Conservation (phyloP, 2,888 invertebrate genomes). For the Brenthis hecate region DNA sequence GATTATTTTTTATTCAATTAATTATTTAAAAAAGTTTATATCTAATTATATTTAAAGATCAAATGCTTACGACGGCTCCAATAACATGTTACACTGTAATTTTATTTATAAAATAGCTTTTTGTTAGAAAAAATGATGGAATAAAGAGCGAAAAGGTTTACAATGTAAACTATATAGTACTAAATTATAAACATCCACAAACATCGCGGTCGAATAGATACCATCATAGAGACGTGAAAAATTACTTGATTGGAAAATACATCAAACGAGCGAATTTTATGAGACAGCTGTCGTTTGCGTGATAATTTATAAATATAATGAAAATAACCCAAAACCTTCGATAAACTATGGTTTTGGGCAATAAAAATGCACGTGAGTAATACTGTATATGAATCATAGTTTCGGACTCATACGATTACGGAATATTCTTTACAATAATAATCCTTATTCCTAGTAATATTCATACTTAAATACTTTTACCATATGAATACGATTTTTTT, state of each 20-base stretch:
- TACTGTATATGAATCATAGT: too few relatives aligned
- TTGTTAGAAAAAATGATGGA: not conserved
- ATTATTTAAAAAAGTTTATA: too few relatives aligned
- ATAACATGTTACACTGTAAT: too few relatives aligned
- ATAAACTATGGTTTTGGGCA: not conserved
- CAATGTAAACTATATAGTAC: not conserved
- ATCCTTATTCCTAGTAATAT: too few relatives aligned
- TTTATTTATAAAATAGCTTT: not conserved
- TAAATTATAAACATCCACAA: not conserved
- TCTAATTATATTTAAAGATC: too few relatives aligned
- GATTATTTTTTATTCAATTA: too few relatives aligned
- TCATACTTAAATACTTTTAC: too few relatives aligned
- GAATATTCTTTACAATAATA: too few relatives aligned
- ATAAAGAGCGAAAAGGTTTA: not conserved
- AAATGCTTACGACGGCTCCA: too few relatives aligned
- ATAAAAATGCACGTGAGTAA: not conserved
- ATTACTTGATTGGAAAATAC: conserved; percentile 14
- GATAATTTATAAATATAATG: conserved; percentile 11
- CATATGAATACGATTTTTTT: too few relatives aligned
- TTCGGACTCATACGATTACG: too few relatives aligned
- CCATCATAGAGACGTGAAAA: conserved; percentile 9
- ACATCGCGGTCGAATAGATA: not conserved
- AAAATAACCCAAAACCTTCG: not conserved
- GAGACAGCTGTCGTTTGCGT: conserved; percentile 6
- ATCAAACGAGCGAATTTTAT: conserved; percentile 11